Evolutionary conservation across 64 coral and sea anemone genomes (phyloP).

Genomic region (Exaiptasia diaphana): DNA sequence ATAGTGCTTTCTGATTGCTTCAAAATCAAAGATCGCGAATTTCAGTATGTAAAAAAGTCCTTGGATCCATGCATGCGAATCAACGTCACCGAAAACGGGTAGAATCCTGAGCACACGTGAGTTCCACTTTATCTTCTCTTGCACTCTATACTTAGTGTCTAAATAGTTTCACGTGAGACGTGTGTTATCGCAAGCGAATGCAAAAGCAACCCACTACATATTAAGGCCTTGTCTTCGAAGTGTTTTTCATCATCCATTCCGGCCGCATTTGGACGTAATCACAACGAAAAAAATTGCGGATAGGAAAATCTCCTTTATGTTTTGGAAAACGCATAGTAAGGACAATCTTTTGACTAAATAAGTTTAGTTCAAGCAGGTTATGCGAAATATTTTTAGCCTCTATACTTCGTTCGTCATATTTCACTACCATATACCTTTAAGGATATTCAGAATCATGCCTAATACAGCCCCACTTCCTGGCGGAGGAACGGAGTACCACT

Average conservation of each 20-base stretch:
- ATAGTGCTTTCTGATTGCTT: too few species aligned
- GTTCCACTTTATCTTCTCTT: too few species aligned
- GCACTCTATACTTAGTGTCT: too few species aligned
- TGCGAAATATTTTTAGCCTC: neutral
- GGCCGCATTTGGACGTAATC: neutral
- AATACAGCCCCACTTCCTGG: slow-evolving; percentile 67
- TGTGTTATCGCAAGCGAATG: too few species aligned
- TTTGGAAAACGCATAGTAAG: neutral
- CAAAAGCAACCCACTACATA: too few species aligned
- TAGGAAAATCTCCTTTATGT: neutral
- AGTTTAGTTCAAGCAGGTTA: neutral
- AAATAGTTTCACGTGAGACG: too few species aligned
- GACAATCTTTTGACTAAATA: neutral
- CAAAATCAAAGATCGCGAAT: too few species aligned
- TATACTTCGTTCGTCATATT: neutral
- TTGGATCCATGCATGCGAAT: too few species aligned
- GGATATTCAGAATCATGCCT: slow-evolving; percentile 72
- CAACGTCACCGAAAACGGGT: too few species aligned
- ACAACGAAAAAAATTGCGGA: neutral
- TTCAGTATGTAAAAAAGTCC: too few species aligned
- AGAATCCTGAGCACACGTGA: too few species aligned
- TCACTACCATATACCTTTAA: slow-evolving; percentile 59
- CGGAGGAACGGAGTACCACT: slow-evolving; percentile 53
- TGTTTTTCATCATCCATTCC: neutral
- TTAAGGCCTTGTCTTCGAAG: too few species aligned